A percentile compares a stretch with the other conserved stretches of the same genome.
These are phyloP conservation scores for Psephotus haematonotus DNA, from an alignment of 2,113 vertebrate genomes.

Conservation along the genomic window DNA sequence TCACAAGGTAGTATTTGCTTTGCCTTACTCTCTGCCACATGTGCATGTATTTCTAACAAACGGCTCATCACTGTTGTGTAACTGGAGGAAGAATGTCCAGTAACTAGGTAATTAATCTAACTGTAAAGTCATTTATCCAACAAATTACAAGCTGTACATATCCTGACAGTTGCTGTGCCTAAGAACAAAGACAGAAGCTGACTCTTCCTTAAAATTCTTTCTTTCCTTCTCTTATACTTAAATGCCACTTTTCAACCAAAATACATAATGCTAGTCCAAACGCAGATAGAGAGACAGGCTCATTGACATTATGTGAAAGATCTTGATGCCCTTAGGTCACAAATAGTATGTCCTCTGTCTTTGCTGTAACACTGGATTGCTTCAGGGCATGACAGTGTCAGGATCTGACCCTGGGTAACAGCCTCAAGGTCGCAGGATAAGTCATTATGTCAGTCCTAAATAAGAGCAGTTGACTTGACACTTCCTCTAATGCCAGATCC, in stretches of 20 bases:
- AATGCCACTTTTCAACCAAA: neutral
- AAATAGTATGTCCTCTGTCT: neutral
- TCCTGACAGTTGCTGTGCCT: neutral
- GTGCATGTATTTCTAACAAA: neutral
- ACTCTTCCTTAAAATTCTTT: neutral
- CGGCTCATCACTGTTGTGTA: neutral
- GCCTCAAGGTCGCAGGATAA: conserved; percentile 30
- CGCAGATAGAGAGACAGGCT: neutral
- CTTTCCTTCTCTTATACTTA: neutral
- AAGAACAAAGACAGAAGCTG: neutral
- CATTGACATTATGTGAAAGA: neutral
- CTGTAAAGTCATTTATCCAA: neutral
- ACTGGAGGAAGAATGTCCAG: neutral
- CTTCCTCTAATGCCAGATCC: neutral
- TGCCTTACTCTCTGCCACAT: neutral
- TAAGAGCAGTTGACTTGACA: conserved; percentile 1
- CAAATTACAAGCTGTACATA: neutral
- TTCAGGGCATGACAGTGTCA: neutral
- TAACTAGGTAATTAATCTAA: conserved; percentile 10
- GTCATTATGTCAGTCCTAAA: neutral
- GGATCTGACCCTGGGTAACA: conserved; percentile 2
- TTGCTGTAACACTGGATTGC: neutral
- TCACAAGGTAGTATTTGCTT: neutral
- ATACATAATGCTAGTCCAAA: neutral
- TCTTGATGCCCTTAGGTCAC: neutral